Evolutionary conservation across 2,888 invertebrate genomes (phyloP).

Genomic region (Penaeus monodon): DNA sequence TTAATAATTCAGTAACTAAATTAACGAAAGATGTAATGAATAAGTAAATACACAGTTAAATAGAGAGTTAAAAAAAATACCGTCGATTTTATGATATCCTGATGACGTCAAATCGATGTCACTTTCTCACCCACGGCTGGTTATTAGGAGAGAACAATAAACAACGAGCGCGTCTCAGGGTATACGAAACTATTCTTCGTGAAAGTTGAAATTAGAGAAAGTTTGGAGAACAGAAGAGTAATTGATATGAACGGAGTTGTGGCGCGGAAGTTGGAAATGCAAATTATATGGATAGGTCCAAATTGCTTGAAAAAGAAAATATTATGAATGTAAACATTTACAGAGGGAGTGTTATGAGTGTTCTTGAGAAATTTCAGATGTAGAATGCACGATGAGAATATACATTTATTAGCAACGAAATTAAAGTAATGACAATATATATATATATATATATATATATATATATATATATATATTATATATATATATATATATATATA

Average conservation of each 20-base stretch:
- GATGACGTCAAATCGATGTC: background rate
- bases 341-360: too few relatives aligned
- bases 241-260: background rate
- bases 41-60: too few relatives aligned
- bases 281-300: background rate
- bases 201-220: too few relatives aligned
- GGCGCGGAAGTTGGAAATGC: background rate
- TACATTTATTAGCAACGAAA: too few relatives aligned
- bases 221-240: background rate
- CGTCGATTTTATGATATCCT: too few relatives aligned
- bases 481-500: constrained; percentile 18
- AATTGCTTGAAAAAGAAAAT: background rate
- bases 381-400: background rate
- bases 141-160: background rate
- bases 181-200: too few relatives aligned
- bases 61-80: too few relatives aligned
- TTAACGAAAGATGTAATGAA: too few relatives aligned
- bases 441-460: constrained; percentile 7
- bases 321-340: background rate
- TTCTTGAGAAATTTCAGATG: background rate
- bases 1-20: too few relatives aligned
- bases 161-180: too few relatives aligned
- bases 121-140: background rate
- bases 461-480: constrained; percentile 14
- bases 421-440: background rate